These are phyloP conservation scores for Nymphalis polychloros DNA, from an alignment of 2,888 invertebrate species.

Conservation along the genomic window DNA sequence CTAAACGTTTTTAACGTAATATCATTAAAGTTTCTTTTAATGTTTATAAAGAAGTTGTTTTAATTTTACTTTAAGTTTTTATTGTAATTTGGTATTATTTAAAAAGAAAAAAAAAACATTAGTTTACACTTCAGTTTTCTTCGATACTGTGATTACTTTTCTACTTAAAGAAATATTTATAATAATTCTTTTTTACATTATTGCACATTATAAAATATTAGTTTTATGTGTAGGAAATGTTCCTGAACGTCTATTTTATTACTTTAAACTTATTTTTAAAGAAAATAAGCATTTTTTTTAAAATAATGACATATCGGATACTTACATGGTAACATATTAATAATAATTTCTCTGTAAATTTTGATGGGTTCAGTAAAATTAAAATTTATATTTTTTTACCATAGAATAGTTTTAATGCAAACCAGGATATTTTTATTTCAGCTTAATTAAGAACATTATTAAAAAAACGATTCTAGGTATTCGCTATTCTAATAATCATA, in stretches of 20 bases:
- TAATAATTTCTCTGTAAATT: too few relatives aligned
- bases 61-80: slow-evolving; percentile 9
- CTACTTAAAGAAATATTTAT: background rate
- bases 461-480: too few relatives aligned
- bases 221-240: background rate
- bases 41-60: background rate
- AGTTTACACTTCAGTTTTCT: background rate
- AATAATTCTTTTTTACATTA: background rate
- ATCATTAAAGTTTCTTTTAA: background rate
- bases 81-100: slow-evolving; percentile 1
- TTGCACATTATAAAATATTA: background rate
- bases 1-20: background rate
- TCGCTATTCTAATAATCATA: too few relatives aligned
- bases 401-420: too few relatives aligned
- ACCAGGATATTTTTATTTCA: too few relatives aligned
- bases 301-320: too few relatives aligned
- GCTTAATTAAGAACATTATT: too few relatives aligned
- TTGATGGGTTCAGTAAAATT: too few relatives aligned
- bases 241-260: background rate
- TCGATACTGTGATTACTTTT: background rate
- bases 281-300: too few relatives aligned
- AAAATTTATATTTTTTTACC: too few relatives aligned
- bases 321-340: too few relatives aligned
- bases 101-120: background rate
- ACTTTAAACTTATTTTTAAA: background rate